Percentiles rank a stretch among this genome's conserved stretches.
phyloP scores from a whole-genome alignment of 2,797 vertebrate species.

The Parauchenoglanis punctatus region DNA sequence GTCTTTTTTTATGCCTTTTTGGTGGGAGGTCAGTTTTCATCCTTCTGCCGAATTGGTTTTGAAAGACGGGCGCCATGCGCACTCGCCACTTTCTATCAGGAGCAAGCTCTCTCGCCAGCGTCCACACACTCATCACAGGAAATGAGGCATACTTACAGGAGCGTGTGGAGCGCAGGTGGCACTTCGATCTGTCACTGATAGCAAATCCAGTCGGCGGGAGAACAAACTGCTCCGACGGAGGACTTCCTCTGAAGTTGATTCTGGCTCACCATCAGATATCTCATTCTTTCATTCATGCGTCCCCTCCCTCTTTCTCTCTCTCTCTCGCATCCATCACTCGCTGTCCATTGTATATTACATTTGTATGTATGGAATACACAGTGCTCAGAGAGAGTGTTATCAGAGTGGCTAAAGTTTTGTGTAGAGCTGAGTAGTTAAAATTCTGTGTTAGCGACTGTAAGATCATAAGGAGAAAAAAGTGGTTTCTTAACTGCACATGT shows the following conservation, averaged over 20 bases:
- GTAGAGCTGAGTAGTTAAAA: neutral
- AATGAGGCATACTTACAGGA: slow-evolving; percentile 72
- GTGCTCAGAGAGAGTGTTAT: neutral
- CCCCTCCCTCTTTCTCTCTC: slow-evolving; percentile 3
- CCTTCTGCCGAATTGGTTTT: slow-evolving; percentile 68
- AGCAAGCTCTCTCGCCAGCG: slow-evolving; percentile 50
- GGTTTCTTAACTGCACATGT: neutral
- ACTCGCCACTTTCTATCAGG: slow-evolving; percentile 43
- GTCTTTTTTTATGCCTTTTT: slow-evolving; percentile 52
- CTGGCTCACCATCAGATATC: slow-evolving; percentile 32
- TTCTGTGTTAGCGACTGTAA: neutral
- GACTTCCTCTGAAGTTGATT: slow-evolving; percentile 41
- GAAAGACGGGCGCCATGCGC: slow-evolving; percentile 56
- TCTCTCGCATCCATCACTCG: slow-evolving; percentile 7
- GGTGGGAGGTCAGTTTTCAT: slow-evolving; percentile 68
- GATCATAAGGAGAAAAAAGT: neutral
- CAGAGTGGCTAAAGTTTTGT: neutral
- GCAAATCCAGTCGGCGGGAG: slow-evolving; percentile 41
- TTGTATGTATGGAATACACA: slow-evolving; percentile 12
- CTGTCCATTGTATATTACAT: slow-evolving; percentile 57
- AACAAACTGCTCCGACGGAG: slow-evolving; percentile 20
- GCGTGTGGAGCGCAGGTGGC: slow-evolving; percentile 63
- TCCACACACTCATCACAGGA: slow-evolving; percentile 68
- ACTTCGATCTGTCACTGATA: slow-evolving; percentile 68
- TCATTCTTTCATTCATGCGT: neutral